These are phyloP conservation scores for Akabosia matsudoensis DNA, from an alignment of 1,140 invertebrate genomes.

Conservation along the genomic window DNA sequence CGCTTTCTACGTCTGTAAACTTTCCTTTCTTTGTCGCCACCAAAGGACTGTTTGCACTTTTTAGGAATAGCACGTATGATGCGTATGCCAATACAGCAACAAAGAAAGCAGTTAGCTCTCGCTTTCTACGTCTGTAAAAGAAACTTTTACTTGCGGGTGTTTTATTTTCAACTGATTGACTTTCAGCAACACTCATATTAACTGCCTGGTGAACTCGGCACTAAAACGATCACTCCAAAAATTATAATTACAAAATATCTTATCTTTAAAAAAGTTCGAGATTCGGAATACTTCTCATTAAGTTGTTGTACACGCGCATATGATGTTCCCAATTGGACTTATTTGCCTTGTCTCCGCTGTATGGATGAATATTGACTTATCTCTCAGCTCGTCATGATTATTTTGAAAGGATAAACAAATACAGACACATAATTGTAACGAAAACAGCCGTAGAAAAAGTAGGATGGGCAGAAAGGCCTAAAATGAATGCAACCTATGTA, in stretches of 20 bases:
- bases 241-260: not conserved
- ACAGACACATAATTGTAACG: too few relatives aligned
- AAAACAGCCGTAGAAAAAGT: too few relatives aligned
- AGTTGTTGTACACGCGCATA: too few relatives aligned
- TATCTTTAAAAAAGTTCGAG: too few relatives aligned
- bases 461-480: not conserved
- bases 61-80: constrained; percentile 27
- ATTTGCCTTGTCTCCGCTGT: too few relatives aligned
- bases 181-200: not conserved
- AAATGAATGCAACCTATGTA: not conserved
- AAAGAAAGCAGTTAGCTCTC: constrained; percentile 26
- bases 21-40: constrained; percentile 24
- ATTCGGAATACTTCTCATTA: too few relatives aligned
- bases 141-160: constrained; percentile 29
- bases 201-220: too few relatives aligned
- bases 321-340: too few relatives aligned
- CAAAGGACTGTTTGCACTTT: constrained; percentile 27
- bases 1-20: constrained; percentile 26
- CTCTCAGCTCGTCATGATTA: too few relatives aligned
- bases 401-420: too few relatives aligned
- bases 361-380: too few relatives aligned
- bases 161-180: not conserved
- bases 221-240: too few relatives aligned
- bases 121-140: constrained; percentile 26
- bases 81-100: constrained; percentile 32